Evolutionary conservation across 2,797 vertebrate genomes (phyloP).

Genomic region (Spinibarbus caldwelli): DNA sequence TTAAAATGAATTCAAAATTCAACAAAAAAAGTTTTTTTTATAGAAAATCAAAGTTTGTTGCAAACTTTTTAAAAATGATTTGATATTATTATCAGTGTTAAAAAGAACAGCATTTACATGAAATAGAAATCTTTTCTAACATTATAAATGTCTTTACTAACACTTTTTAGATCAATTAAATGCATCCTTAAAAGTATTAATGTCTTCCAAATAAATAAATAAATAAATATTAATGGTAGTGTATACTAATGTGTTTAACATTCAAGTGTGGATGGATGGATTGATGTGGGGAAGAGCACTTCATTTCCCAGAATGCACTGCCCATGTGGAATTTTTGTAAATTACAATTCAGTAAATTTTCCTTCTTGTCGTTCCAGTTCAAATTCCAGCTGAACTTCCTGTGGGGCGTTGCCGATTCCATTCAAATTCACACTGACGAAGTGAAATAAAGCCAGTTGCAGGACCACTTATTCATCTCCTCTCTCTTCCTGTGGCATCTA

Average conservation of each 20-base stretch:
- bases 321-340: background rate
- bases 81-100: background rate
- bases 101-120: background rate
- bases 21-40: background rate
- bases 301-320: background rate
- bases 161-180: background rate
- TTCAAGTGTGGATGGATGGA: background rate
- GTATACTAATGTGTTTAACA: background rate
- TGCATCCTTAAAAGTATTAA: background rate
- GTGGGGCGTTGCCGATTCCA: background rate
- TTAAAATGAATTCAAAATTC: background rate
- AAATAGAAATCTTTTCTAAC: background rate
- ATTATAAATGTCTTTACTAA: background rate
- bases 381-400: background rate
- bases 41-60: background rate
- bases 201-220: background rate
- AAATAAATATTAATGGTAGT: background rate
- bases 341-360: background rate
- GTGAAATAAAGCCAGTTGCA: background rate
- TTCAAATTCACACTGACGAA: background rate
- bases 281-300: background rate
- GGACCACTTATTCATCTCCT: background rate
- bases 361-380: background rate
- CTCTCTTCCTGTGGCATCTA: slow-evolving; percentile 50
- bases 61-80: background rate